Percentiles rank a stretch among this genome's conserved stretches.
These are phyloP conservation scores for Enteromius thamalakanensis DNA, from an alignment of 2,797 vertebrate species.

Conservation along the genomic window DNA sequence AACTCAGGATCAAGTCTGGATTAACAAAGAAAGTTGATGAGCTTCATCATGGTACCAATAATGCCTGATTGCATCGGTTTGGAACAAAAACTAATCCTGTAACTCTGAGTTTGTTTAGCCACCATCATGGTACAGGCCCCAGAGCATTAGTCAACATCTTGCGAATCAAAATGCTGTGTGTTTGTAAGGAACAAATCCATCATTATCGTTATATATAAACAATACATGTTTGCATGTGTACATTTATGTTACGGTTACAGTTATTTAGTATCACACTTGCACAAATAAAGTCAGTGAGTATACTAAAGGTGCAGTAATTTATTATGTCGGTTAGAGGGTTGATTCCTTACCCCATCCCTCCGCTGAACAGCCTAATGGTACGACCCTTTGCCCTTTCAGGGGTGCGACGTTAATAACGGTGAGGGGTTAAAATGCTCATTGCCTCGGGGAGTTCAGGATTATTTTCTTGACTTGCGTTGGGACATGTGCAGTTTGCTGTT, in stretches of 20 bases:
- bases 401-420: conserved; percentile 34
- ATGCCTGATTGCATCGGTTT: too few relatives aligned
- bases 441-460: conserved; percentile 45
- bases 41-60: too few relatives aligned
- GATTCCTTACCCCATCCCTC: conserved; percentile 27
- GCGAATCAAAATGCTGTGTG: not conserved
- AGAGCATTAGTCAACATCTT: not conserved
- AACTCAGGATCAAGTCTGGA: too few relatives aligned
- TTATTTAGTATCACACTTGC: not conserved
- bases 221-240: not conserved
- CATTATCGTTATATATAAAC: not conserved
- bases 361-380: conserved; percentile 32
- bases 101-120: too few relatives aligned
- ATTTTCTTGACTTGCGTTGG: conserved; percentile 30
- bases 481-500: conserved; percentile 47
- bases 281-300: not conserved
- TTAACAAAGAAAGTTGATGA: too few relatives aligned
- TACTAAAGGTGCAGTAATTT: conserved; percentile 17
- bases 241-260: not conserved
- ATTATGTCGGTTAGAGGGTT: conserved; percentile 19
- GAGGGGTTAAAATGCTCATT: conserved; percentile 46
- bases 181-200: not conserved
- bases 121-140: not conserved
- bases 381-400: conserved; percentile 50
- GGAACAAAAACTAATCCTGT: too few relatives aligned